Evolutionary conservation across 2,888 invertebrate species (phyloP), one percentile per base, ranked within the genome.

Genomic region (Meiosimyza decipiens): DNA sequence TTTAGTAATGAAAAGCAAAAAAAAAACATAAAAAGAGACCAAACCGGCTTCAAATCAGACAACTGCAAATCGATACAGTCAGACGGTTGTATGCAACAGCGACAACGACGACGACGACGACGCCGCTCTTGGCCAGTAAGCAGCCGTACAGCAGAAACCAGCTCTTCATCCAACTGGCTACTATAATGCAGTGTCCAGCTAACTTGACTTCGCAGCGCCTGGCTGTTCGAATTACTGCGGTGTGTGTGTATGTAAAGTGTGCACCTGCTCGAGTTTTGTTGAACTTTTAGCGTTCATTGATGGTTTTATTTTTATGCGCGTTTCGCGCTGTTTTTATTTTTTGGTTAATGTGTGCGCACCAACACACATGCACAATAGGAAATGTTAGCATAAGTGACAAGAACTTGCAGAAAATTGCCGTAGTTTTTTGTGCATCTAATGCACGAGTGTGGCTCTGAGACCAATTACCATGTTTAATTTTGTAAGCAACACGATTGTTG

Each of bases 191-290:
- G 3, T 0, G 52, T 15, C 59, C 59, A 59, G 59, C 33, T 59
- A 28, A 28, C 9, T 6, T 15, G 11, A 22, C 15, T n/a, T 28
- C 1, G 22, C 60, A 28, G 15, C 9, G 22, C 33, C 15, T 28
- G 69, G 69, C 40, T 60, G 69, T 16, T 40, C 9, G 40, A 40
- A 40, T 28, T 52, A 60, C 70, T 62, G 63, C 40, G 54, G 54
- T 18, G 54, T 40, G 9, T 7, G 40, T 40, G 33, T 55, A 55
- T 64, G 51, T 55, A 50, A 72, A 70, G 66, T 71, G 76, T 77
- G 78, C 78, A 78, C 78, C 78, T 78, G 78, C 78, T 78, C 77
- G 76, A 76, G 75, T 78, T 78, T 78, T 74, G 76, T 77, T 70
- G 70, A 70, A 70, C 62, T 63, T 70, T 70, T 54, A 70, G 47